Conservation (phyloP, 2,113 vertebrate species). For the Vidua macroura region DNA sequence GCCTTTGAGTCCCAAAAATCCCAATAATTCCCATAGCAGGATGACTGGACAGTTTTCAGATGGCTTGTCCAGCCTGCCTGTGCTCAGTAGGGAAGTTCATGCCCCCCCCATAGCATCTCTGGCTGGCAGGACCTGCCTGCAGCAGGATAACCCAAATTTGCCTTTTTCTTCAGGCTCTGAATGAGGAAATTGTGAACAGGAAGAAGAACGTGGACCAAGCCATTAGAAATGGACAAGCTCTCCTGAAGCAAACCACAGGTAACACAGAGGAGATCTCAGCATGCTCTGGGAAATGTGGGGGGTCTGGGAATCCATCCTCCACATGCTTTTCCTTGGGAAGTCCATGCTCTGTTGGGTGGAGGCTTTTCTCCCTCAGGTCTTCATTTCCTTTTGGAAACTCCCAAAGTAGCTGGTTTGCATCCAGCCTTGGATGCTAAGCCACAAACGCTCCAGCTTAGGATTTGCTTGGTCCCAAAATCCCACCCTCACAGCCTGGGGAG, state of each 20-base stretch:
- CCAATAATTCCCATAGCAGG: fast-evolving
- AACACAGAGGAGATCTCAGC: background rate
- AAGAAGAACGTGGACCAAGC: slow-evolving; percentile 98
- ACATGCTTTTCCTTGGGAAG: background rate
- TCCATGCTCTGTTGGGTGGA: background rate
- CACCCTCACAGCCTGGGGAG: background rate
- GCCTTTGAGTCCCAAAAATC: background rate
- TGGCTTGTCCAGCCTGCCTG: background rate
- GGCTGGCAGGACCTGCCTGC: background rate
- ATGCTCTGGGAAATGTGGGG: fast-evolving
- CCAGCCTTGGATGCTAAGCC: background rate
- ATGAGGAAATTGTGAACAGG: slow-evolving; percentile 94
- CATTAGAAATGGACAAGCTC: slow-evolving; percentile 93
- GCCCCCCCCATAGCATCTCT: background rate
- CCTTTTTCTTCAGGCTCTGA: slow-evolving; percentile 81
- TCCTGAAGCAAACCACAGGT: slow-evolving; percentile 99
- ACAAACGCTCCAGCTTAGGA: background rate
- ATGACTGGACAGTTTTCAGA: background rate
- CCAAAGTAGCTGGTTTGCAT: background rate
- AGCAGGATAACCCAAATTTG: background rate
- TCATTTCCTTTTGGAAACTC: background rate
- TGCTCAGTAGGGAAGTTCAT: background rate
- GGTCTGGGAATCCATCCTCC: background rate
- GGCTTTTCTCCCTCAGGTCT: background rate
- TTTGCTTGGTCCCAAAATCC: background rate